A percentile compares a stretch with the other conserved stretches of the same genome.
These are phyloP conservation scores for Dolomedes plantarius DNA, from an alignment of 2,888 invertebrate species.

Conservation along the genomic window DNA sequence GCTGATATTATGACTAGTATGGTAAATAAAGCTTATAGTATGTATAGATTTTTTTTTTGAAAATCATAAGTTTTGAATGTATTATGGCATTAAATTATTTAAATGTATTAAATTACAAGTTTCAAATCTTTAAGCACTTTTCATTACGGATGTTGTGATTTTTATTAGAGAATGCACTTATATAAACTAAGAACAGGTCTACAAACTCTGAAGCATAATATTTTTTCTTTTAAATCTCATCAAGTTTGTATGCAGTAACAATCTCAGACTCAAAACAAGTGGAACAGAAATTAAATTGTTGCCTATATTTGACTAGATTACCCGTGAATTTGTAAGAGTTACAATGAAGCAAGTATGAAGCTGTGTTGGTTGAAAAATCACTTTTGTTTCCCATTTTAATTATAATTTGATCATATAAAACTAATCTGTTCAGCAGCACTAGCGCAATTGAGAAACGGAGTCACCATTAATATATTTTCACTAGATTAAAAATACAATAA, in stretches of 20 bases:
- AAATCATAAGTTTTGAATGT: neutral
- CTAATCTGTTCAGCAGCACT: constrained; percentile 38
- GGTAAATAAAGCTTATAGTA: neutral
- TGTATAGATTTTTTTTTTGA: neutral
- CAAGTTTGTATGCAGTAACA: too few species aligned
- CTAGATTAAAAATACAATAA: constrained; percentile 47
- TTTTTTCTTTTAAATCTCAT: too few species aligned
- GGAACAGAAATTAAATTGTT: neutral
- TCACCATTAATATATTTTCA: constrained; percentile 30
- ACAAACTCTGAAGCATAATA: too few species aligned
- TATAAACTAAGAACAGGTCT: too few species aligned
- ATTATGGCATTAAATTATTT: neutral
- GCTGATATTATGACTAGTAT: neutral
- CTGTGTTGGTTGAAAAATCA: neutral
- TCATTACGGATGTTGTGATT: too few species aligned
- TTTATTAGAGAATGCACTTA: too few species aligned
- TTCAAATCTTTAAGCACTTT: too few species aligned
- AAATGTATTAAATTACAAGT: neutral
- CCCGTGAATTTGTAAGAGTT: constrained; percentile 40
- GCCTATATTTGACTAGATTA: constrained; percentile 53
- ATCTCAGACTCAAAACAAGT: neutral
- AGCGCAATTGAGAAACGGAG: constrained; percentile 35
- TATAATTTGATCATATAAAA: constrained; percentile 47
- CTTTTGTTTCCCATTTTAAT: constrained; percentile 5
- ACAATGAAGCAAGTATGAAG: constrained; percentile 17